Base-by-base conservation (phyloP, 92 coral and sea anemone genomes). In the Epizoanthus scotinus region DNA sequence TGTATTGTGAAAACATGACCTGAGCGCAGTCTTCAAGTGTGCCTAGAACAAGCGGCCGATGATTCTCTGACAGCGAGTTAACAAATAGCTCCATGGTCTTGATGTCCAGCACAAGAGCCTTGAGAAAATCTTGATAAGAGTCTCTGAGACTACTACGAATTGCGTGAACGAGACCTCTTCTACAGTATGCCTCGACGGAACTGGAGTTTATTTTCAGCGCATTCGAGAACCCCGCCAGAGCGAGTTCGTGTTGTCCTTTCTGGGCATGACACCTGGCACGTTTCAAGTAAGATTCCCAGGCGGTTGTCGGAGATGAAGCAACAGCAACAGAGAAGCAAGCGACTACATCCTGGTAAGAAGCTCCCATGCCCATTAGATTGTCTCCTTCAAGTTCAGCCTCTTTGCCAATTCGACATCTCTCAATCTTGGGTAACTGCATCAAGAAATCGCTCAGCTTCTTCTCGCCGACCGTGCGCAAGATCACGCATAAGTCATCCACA, bases 21-120 rank as follows among this genome's bases (percentile, higher is more conserved):
- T 94, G 98, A 28, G 91, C 86, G 71, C 89, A 94, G 63, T 90
- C 88, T 53, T 88, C 97, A 4, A 94, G 86, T 28, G 88, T 81
- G 52, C 83, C 79, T 19, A 94, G 47, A 31, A 88, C 84, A 31
- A 88, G 73, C 36, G 82, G 79, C 22, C 85, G 91, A 31, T 82
- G 57, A 52, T 28, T 71, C 47, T 84, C 90, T 13, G 92, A 91
- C 27, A 90, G 94, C 17, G 85, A 70, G 36, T 84, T 63, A 60
- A 94, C 61, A 64, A 94, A 86, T 44, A 21, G 71, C 61, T 86
- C 84, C 40, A 94, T 73, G 17, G 90, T 85, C 42, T 85, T 82
- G 25, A 74, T 69, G 55, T 92, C 87, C 67, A 89, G 73, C 40
- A 70, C 88, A 27, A 88, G 73, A 42, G 94, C 97, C 26, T 69